A percentile compares a stretch with the other conserved stretches of the same genome.
Conservation (phyloP, 1,140 invertebrate genomes). For the Condylostylus longicornis region DNA sequence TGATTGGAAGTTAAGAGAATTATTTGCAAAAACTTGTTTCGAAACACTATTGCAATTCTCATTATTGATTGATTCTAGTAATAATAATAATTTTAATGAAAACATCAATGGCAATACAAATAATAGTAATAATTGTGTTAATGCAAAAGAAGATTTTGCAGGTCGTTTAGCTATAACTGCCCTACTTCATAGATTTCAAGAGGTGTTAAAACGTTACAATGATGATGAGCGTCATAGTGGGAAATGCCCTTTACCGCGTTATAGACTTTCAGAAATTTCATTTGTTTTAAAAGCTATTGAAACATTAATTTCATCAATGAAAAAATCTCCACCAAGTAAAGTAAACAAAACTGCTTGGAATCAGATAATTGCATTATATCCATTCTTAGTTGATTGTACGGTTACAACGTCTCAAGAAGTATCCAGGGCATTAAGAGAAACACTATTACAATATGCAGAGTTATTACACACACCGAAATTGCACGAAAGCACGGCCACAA, state of each 20-base stretch:
- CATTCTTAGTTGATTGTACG: conserved; percentile 78
- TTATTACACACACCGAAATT: conserved; percentile 56
- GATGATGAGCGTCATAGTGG: conserved; percentile 78
- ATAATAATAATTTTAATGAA: conserved; percentile 26
- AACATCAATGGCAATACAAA: conserved; percentile 34
- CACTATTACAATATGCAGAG: conserved; percentile 75
- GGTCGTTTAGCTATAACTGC: conserved; percentile 80
- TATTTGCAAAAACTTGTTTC: conserved; percentile 92
- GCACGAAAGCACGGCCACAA: too few relatives aligned
- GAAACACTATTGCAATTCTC: conserved; percentile 92
- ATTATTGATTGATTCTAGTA: conserved; percentile 44
- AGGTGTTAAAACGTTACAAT: conserved; percentile 72
- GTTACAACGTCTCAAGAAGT: conserved; percentile 59
- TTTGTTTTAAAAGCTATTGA: conserved; percentile 93
- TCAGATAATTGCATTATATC: conserved; percentile 80
- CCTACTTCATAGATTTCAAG: conserved; percentile 79
- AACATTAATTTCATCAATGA: conserved; percentile 79
- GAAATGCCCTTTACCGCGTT: conserved; percentile 82
- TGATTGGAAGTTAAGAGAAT: conserved; percentile 72
- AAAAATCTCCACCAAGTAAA: conserved; percentile 75
- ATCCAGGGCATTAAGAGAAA: conserved; percentile 67
- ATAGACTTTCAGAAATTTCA: conserved; percentile 81
- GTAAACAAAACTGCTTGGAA: conserved; percentile 83
- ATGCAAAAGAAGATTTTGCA: conserved; percentile 45
- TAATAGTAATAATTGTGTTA: conserved; percentile 17